phyloP scores from a whole-genome alignment of 2,888 invertebrate genomes.

The Chrysomela aeneicollis region DNA sequence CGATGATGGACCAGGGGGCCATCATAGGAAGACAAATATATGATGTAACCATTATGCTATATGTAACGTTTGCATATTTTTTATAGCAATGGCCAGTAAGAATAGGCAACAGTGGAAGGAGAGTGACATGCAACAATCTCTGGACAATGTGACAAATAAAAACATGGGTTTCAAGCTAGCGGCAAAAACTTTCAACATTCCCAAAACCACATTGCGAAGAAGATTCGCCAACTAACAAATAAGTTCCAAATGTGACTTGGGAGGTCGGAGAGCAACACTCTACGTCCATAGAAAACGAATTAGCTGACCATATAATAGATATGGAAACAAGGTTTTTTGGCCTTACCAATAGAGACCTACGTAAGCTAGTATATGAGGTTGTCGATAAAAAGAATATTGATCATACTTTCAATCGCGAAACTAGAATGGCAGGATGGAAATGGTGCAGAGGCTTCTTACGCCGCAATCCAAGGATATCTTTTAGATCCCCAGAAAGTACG shows the following conservation, averaged over 20 bases:
- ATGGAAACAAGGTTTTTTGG: no score
- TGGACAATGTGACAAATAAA: conserved; percentile 9
- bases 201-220: conserved; percentile 18
- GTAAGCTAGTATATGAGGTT: no score
- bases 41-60: no score
- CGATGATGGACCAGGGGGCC: no score
- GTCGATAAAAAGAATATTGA: no score
- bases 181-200: conserved; percentile 11
- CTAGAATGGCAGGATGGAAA: conserved; percentile 18
- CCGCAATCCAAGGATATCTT: conserved; percentile 25
- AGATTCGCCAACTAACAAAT: conserved; percentile 10
- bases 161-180: conserved; percentile 16
- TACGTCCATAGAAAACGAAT: no score
- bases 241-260: conserved; percentile 21
- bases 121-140: conserved; percentile 16
- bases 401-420: no score
- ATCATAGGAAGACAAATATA: no score
- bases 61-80: no score
- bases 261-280: conserved; percentile 19
- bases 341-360: no score
- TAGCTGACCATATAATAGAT: no score
- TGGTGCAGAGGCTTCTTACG: conserved; percentile 26
- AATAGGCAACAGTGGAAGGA: neutral
- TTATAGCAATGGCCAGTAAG: neutral
- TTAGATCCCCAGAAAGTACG: no score